Conservation (phyloP, 2,888 invertebrate species). For the Thecocarcelia acutangulata region DNA sequence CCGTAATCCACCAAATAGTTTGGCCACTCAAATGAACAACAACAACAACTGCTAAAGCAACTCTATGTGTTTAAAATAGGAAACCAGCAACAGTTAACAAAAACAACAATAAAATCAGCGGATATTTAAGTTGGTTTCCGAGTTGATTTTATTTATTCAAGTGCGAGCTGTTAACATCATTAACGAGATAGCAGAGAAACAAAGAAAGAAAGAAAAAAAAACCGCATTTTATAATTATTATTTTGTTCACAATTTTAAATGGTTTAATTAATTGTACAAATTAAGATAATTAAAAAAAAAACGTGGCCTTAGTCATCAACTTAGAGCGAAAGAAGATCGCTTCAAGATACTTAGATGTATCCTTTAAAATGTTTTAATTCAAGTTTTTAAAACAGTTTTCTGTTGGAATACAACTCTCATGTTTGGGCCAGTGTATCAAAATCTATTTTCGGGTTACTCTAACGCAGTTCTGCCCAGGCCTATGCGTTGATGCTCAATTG, state of each 20-base stretch:
- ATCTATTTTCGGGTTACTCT: too few species aligned
- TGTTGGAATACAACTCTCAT: too few species aligned
- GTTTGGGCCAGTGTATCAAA: too few species aligned
- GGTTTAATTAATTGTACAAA: conserved; percentile 1
- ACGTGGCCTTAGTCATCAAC: too few species aligned
- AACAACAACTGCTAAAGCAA: neutral
- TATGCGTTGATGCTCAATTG: too few species aligned
- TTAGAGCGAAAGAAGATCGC: too few species aligned
- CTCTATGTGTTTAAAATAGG: conserved; percentile 14
- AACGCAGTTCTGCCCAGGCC: too few species aligned
- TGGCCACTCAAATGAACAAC: conserved; percentile 37
- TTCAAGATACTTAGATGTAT: too few species aligned
- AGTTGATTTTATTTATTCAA: conserved; percentile 47
- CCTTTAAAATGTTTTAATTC: too few species aligned
- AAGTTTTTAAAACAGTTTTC: too few species aligned
- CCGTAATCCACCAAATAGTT: conserved; percentile 57
- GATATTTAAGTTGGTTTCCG: conserved; percentile 51
- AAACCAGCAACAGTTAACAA: conserved; percentile 12
- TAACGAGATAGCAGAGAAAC: conserved; percentile 50
- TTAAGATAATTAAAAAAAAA: neutral
- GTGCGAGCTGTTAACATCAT: conserved; percentile 64
- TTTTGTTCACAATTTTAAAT: conserved; percentile 36
- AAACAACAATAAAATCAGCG: conserved; percentile 36
- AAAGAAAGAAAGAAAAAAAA: too few species aligned
- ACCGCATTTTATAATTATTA: conserved; percentile 6